These are phyloP conservation scores for Neocrepidodera transversa DNA, from an alignment of 2,888 invertebrate genomes.

Conservation along the genomic window DNA sequence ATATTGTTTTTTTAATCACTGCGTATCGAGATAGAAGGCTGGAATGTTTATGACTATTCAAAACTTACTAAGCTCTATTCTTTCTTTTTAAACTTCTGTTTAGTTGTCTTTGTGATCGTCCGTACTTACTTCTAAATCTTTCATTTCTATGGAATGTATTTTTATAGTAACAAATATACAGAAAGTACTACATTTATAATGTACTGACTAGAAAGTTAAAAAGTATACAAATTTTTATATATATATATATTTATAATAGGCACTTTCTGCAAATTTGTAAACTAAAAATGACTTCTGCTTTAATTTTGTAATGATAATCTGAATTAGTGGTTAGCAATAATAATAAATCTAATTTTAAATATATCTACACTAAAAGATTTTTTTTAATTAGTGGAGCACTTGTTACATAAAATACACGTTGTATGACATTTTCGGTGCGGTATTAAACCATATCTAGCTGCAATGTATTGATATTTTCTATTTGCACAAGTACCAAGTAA, in stretches of 20 bases:
- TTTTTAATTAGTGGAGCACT: conserved; percentile 14
- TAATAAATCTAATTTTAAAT: background rate
- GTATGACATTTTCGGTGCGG: conserved; percentile 31
- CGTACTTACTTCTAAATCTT: conserved; percentile 13
- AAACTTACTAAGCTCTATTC: conserved; percentile 14
- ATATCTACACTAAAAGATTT: background rate
- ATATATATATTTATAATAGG: background rate
- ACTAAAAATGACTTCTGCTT: conserved; percentile 8
- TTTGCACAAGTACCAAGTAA: conserved; percentile 52
- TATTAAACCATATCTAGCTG: conserved; percentile 24
- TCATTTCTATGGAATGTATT: conserved; percentile 17
- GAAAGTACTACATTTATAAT: conserved; percentile 1
- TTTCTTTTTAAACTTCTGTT: conserved; percentile 16
- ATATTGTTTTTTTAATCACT: conserved; percentile 6
- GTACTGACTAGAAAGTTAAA: background rate
- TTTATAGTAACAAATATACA: conserved; percentile 10
- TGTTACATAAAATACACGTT: conserved; percentile 38
- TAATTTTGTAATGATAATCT: conserved; percentile 6
- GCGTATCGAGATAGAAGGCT: conserved; percentile 12
- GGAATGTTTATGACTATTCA: conserved; percentile 14
- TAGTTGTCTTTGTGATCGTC: conserved; percentile 20
- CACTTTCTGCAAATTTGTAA: conserved; percentile 4
- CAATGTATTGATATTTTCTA: conserved; percentile 21
- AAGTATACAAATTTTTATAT: background rate
- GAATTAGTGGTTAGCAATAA: background rate